Percentiles rank a stretch among this genome's conserved stretches.
Evolutionary conservation across 2,113 vertebrate genomes (phyloP).

Genomic region (Microtus richardsoni): DNA sequence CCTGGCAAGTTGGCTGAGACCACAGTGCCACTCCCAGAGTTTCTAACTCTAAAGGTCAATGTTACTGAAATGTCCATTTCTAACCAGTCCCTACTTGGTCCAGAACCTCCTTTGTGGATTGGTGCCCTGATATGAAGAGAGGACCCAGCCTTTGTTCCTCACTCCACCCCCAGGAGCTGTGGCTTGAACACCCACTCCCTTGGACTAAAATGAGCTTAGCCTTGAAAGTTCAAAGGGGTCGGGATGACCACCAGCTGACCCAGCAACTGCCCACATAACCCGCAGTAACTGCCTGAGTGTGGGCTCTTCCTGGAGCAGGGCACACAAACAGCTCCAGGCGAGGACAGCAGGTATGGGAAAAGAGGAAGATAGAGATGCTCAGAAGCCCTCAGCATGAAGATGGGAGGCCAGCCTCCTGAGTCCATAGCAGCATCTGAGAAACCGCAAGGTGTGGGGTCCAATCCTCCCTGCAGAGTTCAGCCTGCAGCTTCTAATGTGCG

Average conservation of each 20-base stretch:
- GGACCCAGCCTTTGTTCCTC: neutral
- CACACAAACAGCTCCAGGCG: neutral
- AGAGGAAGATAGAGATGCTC: neutral
- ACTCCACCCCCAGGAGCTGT: no score
- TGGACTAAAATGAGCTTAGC: neutral
- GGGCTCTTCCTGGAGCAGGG: neutral
- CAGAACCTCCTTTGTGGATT: neutral
- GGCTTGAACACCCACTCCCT: neutral
- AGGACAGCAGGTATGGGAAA: neutral
- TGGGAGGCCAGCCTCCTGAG: neutral
- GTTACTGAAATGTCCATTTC: neutral
- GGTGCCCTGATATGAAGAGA: neutral
- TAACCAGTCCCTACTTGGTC: neutral
- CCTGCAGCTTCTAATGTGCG: neutral
- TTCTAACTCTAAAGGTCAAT: neutral
- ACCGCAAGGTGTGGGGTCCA: neutral
- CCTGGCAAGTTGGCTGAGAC: neutral
- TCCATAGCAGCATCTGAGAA: neutral
- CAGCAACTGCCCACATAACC: neutral
- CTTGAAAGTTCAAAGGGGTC: neutral
- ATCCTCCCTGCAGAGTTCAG: neutral
- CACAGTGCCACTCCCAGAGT: neutral
- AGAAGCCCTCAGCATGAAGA: neutral
- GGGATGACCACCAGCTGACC: neutral
- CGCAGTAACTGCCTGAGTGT: rapidly evolving